These are phyloP conservation scores for Homarus americanus DNA, from an alignment of 1,140 invertebrate genomes.

Conservation along the genomic window DNA sequence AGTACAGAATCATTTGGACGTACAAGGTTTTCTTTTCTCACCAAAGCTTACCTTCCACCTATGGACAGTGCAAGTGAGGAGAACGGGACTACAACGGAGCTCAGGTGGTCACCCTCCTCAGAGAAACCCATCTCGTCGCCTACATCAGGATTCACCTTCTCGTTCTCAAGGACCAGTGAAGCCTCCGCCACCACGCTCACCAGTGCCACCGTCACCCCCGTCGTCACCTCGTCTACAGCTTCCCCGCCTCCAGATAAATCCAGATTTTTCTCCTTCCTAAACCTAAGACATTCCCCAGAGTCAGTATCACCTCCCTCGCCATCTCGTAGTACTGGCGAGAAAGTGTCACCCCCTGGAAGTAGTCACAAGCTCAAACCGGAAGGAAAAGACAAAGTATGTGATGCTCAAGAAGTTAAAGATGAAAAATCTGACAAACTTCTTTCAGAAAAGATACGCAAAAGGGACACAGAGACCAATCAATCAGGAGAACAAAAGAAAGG, in stretches of 20 bases:
- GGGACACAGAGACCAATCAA: constrained; percentile 58
- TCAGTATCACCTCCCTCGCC: constrained; percentile 53
- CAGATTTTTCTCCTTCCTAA: constrained; percentile 72
- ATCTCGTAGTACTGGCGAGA: constrained; percentile 26
- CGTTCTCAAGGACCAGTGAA: constrained; percentile 67
- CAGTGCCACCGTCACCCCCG: constrained; percentile 66
- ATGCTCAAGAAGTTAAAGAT: constrained; percentile 38
- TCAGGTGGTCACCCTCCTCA: constrained; percentile 37
- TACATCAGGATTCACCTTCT: constrained; percentile 65
- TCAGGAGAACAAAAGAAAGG: constrained; percentile 71
- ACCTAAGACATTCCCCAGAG: constrained; percentile 58
- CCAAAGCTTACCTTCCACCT: constrained; percentile 73
- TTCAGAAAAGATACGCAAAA: constrained; percentile 39
- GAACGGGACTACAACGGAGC: constrained; percentile 8
- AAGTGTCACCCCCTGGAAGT: constrained; percentile 52
- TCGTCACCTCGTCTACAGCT: constrained; percentile 49
- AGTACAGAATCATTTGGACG: constrained; percentile 54
- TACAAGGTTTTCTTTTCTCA: constrained; percentile 74
- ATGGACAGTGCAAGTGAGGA: constrained; percentile 39
- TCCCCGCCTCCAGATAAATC: constrained; percentile 63
- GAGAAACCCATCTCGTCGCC: constrained; percentile 61
- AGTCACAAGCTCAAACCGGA: constrained; percentile 40
- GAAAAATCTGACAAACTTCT: constrained; percentile 59
- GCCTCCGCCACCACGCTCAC: constrained; percentile 66
- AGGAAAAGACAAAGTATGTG: constrained; percentile 51